These are phyloP conservation scores for Athetis lepigone DNA, from an alignment of 2,888 invertebrate genomes.

Conservation along the genomic window DNA sequence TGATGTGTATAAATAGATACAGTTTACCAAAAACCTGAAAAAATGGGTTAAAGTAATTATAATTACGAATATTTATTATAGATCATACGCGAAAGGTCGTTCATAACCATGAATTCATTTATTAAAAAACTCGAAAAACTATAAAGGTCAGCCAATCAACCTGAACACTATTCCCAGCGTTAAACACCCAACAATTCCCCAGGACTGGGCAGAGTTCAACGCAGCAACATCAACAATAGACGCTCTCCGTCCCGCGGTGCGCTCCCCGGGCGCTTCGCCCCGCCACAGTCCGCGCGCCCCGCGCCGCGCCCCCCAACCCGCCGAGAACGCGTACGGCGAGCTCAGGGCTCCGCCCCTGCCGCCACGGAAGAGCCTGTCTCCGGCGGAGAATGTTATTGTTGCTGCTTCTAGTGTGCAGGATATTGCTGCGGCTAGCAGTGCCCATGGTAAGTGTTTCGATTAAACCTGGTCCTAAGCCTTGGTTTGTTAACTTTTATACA, in stretches of 20 bases:
- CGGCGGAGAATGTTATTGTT: conserved; percentile 78
- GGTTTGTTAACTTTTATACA: not conserved
- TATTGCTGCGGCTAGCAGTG: conserved; percentile 76
- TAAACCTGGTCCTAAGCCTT: not conserved
- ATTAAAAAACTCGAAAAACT: too few relatives aligned
- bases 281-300: conserved; percentile 85
- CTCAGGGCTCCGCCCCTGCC: conserved; percentile 89
- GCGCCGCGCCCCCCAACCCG: conserved; percentile 71
- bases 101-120: too few relatives aligned
- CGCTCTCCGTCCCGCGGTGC: conserved; percentile 85
- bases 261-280: conserved; percentile 91
- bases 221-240: conserved; percentile 92
- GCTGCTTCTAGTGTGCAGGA: conserved; percentile 86
- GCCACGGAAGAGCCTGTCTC: conserved; percentile 90
- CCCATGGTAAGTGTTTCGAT: conserved; percentile 66
- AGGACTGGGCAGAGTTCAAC: conserved; percentile 92
- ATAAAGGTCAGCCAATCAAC: too few relatives aligned
- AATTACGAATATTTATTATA: too few relatives aligned
- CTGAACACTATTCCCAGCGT: too few relatives aligned
- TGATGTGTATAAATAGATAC: too few relatives aligned
- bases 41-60: too few relatives aligned
- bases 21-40: too few relatives aligned
- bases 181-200: conserved; percentile 27
- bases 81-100: too few relatives aligned
- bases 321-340: conserved; percentile 86